Conservation (phyloP, 2,888 invertebrate species). For the Kryphioiulus occultus region DNA sequence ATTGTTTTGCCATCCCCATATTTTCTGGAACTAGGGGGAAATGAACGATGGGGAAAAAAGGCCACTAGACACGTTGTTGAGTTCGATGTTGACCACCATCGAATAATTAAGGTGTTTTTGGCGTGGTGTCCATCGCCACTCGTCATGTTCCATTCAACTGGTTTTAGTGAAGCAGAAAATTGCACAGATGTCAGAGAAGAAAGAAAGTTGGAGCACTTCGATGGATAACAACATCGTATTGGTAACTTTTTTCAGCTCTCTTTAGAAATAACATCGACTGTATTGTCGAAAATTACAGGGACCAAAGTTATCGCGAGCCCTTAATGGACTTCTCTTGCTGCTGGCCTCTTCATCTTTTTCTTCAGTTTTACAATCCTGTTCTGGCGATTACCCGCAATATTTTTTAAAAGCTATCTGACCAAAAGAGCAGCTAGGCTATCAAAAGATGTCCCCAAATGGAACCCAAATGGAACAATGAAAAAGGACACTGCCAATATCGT, state of each 20-base stretch:
- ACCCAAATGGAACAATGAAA: background rate
- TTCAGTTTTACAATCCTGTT: background rate
- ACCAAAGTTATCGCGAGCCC: background rate
- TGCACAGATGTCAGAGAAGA: background rate
- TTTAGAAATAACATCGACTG: background rate
- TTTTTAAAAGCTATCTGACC: background rate
- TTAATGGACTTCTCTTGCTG: constrained; percentile 23
- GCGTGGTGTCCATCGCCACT: background rate
- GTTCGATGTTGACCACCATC: constrained; percentile 4
- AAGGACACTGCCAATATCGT: background rate
- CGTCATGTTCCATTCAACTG: background rate
- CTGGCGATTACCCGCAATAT: constrained; percentile 16
- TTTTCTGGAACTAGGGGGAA: background rate
- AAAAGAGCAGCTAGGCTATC: background rate
- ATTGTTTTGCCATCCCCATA: no score
- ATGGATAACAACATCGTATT: background rate
- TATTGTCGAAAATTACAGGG: background rate
- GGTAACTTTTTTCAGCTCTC: constrained; percentile 1
- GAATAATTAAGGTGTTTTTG: background rate
- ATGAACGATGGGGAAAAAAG: background rate
- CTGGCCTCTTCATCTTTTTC: background rate
- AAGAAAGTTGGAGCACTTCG: constrained; percentile 23
- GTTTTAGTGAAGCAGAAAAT: constrained; percentile 14
- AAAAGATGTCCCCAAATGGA: background rate
- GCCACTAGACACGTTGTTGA: background rate